These are phyloP conservation scores for Margaritifera margaritifera DNA, from an alignment of 2,888 invertebrate species.

Conservation along the genomic window DNA sequence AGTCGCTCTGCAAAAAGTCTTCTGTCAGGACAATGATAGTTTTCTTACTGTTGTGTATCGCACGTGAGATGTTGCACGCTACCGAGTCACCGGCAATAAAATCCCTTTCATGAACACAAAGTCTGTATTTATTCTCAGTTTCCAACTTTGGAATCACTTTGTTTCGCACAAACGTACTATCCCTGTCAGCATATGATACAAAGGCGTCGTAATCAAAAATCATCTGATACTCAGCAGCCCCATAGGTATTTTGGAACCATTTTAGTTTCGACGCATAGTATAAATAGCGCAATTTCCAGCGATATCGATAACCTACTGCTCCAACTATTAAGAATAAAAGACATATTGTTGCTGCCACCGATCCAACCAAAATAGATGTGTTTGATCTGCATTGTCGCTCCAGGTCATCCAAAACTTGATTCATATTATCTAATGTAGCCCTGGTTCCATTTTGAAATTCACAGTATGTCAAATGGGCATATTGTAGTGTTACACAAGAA, in stretches of 20 bases:
- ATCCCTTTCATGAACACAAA: slow-evolving; percentile 2
- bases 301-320: slow-evolving; percentile 2
- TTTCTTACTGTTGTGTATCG: slow-evolving; percentile 6
- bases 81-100: background rate
- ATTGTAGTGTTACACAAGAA: too few relatives aligned
- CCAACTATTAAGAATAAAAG: background rate
- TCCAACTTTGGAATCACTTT: background rate
- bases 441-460: too few relatives aligned
- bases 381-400: background rate
- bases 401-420: background rate
- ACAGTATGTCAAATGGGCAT: too few relatives aligned
- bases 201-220: background rate
- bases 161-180: background rate
- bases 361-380: background rate
- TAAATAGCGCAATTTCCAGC: slow-evolving; percentile 3
- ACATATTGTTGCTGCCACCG: background rate
- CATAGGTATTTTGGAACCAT: background rate
- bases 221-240: background rate
- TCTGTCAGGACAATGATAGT: background rate
- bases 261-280: background rate
- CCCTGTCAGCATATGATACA: background rate
- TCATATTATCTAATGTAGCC: too few relatives aligned
- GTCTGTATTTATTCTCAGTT: background rate
- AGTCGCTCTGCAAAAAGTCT: background rate
- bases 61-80: slow-evolving; percentile 2